Evolutionary conservation across 2,797 vertebrate genomes (phyloP).

Genomic region (Ptychadena robeensis): DNA sequence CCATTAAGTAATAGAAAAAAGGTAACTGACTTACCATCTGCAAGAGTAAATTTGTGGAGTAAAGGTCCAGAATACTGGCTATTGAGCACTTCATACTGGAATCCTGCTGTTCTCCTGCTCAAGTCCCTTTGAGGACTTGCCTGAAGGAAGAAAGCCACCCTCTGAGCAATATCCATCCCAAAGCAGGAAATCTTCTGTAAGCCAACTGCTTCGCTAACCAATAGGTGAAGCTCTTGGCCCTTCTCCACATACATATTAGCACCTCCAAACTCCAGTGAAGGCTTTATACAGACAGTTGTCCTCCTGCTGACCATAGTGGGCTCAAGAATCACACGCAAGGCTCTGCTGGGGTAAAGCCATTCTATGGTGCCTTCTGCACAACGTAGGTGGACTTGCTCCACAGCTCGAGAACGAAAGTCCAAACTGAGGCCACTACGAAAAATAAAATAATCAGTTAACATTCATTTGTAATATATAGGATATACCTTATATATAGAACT

Average conservation of each 20-base stretch:
- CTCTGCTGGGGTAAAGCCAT: slow-evolving; percentile 79
- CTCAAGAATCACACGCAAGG: slow-evolving; percentile 77
- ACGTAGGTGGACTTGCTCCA: slow-evolving; percentile 81
- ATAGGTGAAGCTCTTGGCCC: slow-evolving; percentile 71
- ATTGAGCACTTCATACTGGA: slow-evolving; percentile 80
- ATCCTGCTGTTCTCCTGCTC: slow-evolving; percentile 72
- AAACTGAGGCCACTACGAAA: slow-evolving; percentile 53
- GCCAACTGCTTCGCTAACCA: slow-evolving; percentile 67
- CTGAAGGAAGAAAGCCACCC: slow-evolving; percentile 78
- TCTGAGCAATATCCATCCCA: slow-evolving; percentile 63
- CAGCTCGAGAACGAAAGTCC: slow-evolving; percentile 68
- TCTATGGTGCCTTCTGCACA: slow-evolving; percentile 78
- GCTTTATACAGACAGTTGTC: slow-evolving; percentile 78
- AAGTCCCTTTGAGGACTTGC: slow-evolving; percentile 73
- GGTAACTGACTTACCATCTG: slow-evolving; percentile 69
- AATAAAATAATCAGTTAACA: no score
- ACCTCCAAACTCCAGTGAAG: slow-evolving; percentile 70
- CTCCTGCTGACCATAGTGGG: slow-evolving; percentile 72
- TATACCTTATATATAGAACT: no score
- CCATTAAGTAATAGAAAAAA: no score
- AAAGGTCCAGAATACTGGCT: slow-evolving; percentile 65
- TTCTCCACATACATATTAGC: slow-evolving; percentile 77
- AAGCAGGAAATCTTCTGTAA: slow-evolving; percentile 76
- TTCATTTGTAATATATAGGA: no score
- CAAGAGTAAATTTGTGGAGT: slow-evolving; percentile 60